Percentiles rank a stretch among this genome's conserved stretches.
Evolutionary conservation across 2,888 invertebrate genomes (phyloP).

Genomic region (Philopedon plagiatum): DNA sequence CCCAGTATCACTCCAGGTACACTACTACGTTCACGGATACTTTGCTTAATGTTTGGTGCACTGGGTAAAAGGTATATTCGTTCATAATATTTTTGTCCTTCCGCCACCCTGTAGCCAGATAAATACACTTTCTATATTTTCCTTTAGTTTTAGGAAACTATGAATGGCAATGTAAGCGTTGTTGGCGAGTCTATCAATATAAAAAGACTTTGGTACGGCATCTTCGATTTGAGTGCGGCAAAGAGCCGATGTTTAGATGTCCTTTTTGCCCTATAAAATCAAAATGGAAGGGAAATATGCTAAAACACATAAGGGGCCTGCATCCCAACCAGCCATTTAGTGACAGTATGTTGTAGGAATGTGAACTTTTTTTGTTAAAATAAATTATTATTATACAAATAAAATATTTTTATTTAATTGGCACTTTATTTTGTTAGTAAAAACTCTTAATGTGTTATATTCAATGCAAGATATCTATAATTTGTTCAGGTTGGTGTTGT

Average conservation of each 20-base stretch:
- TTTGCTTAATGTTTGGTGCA: too few relatives aligned
- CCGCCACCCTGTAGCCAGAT: too few relatives aligned
- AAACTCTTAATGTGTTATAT: too few relatives aligned
- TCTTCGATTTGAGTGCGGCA: constrained; percentile 62
- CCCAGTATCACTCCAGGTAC: too few relatives aligned
- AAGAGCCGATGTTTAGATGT: constrained; percentile 82
- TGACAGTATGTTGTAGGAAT: not conserved
- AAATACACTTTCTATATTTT: not conserved
- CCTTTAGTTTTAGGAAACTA: not conserved
- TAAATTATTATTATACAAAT: not conserved
- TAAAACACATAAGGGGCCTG: constrained; percentile 33
- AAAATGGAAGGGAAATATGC: constrained; percentile 41
- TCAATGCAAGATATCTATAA: too few relatives aligned
- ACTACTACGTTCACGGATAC: too few relatives aligned
- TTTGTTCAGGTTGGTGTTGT: too few relatives aligned
- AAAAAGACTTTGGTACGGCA: constrained; percentile 54
- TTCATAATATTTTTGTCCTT: too few relatives aligned
- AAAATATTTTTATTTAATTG: too few relatives aligned
- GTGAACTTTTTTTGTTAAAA: not conserved
- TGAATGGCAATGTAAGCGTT: constrained; percentile 33
- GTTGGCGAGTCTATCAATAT: constrained; percentile 52
- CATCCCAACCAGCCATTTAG: constrained; percentile 15
- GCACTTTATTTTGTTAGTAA: too few relatives aligned
- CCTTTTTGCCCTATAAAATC: constrained; percentile 31
- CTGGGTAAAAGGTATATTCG: too few relatives aligned